A percentile compares a stretch with the other conserved stretches of the same genome.
Conservation (phyloP, 2,888 invertebrate species). For the Mimas tiliae region DNA sequence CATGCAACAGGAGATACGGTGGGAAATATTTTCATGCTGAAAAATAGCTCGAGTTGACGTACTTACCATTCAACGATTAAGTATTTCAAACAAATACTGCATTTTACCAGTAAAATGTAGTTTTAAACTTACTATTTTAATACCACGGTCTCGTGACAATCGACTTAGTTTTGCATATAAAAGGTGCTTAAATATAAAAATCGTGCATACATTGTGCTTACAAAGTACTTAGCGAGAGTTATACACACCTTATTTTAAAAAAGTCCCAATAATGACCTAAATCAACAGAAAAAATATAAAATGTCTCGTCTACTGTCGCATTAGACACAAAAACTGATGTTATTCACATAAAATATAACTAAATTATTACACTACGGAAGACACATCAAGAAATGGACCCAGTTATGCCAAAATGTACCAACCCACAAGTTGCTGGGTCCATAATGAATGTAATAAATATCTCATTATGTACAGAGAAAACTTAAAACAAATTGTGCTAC, state of each 20-base stretch:
- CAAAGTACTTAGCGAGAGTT: slow-evolving; percentile 27
- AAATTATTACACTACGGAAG: slow-evolving; percentile 3
- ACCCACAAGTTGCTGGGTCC: too few relatives aligned
- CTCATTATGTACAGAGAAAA: too few relatives aligned
- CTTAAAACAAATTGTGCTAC: too few relatives aligned
- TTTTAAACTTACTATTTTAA: neutral
- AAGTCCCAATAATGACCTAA: slow-evolving; percentile 79
- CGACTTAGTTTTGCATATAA: neutral
- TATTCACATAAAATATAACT: slow-evolving; percentile 13
- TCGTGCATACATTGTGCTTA: slow-evolving; percentile 35
- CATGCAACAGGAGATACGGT: neutral
- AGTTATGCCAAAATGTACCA: too few relatives aligned
- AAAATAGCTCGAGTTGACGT: neutral
- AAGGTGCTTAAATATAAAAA: slow-evolving; percentile 26
- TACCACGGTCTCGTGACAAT: slow-evolving; percentile 5
- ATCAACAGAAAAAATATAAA: slow-evolving; percentile 62
- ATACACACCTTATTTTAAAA: slow-evolving; percentile 77
- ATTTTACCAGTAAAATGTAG: neutral
- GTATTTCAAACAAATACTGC: neutral
- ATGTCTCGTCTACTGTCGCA: slow-evolving; percentile 36
- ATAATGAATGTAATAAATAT: too few relatives aligned
- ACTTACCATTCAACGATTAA: slow-evolving; percentile 1
- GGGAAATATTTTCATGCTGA: slow-evolving; percentile 3
- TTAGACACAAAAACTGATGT: slow-evolving; percentile 11
- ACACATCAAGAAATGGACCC: neutral